Percentiles rank a stretch among this genome's conserved stretches.
Conservation (phyloP, 2,113 vertebrate genomes). For the Excalfactoria chinensis region DNA sequence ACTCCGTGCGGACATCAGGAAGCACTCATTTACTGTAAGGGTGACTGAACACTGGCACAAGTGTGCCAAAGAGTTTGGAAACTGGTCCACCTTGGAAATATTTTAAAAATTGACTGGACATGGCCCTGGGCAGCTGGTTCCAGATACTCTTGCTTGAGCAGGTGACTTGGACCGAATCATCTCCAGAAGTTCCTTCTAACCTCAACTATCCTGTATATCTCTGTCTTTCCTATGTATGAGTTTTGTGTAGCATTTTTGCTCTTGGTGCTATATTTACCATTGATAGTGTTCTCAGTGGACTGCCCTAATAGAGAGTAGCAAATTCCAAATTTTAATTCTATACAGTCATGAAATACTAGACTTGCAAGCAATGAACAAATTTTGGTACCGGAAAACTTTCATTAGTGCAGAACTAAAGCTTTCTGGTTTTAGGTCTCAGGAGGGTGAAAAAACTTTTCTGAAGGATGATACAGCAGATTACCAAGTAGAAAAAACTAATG, state of each 20-base stretch:
- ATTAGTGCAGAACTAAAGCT: background rate
- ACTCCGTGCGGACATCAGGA: background rate
- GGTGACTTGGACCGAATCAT: background rate
- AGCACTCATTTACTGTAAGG: background rate
- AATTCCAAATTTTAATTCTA: background rate
- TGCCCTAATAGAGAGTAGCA: background rate
- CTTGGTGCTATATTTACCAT: background rate
- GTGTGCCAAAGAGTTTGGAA: background rate
- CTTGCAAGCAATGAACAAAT: background rate
- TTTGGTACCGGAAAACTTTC: background rate
- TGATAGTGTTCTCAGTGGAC: background rate
- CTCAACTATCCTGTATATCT: background rate
- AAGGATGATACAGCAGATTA: background rate
- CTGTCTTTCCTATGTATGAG: background rate
- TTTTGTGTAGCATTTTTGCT: background rate
- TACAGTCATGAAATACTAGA: background rate
- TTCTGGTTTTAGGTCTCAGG: background rate
- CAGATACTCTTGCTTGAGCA: background rate
- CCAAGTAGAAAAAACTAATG: background rate
- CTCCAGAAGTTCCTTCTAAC: background rate
- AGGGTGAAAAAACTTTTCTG: background rate
- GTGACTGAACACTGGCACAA: background rate
- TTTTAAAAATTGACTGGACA: background rate
- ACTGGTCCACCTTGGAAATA: background rate
- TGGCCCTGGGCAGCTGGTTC: background rate